phyloP scores from a whole-genome alignment of 2,888 invertebrate genomes.

The Dynastes grantii region DNA sequence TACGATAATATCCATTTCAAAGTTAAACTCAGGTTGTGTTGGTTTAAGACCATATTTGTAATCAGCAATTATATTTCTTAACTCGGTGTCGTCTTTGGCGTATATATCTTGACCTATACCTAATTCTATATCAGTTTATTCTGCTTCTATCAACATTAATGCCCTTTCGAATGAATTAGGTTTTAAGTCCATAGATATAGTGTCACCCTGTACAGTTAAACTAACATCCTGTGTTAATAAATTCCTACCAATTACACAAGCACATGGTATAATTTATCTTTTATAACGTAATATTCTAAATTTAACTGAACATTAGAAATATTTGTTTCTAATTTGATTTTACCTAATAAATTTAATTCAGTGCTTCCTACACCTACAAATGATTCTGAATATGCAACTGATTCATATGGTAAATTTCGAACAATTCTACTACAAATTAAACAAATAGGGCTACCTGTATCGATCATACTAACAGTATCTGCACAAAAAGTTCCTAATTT shows the following conservation, averaged over 20 bases:
- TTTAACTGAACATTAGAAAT: neutral
- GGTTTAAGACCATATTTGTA: neutral
- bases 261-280: neutral
- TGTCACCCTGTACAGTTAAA: no score
- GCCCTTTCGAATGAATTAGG: neutral
- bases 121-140: neutral
- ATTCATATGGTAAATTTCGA: neutral
- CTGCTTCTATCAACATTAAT: neutral
- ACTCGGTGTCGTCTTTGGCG: neutral
- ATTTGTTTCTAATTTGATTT: neutral
- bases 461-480: no score
- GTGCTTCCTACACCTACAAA: neutral
- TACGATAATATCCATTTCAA: constrained; percentile 36
- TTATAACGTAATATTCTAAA: constrained; percentile 5
- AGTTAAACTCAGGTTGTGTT: constrained; percentile 1
- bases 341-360: neutral
- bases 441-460: neutral
- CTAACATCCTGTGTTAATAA: no score
- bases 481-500: no score
- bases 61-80: constrained; percentile 24
- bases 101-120: neutral
- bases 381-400: neutral
- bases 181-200: no score
- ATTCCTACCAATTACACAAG: no score
- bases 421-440: neutral